Conservation (phyloP, 2,113 vertebrate genomes). For the Orycteropus afer region DNA sequence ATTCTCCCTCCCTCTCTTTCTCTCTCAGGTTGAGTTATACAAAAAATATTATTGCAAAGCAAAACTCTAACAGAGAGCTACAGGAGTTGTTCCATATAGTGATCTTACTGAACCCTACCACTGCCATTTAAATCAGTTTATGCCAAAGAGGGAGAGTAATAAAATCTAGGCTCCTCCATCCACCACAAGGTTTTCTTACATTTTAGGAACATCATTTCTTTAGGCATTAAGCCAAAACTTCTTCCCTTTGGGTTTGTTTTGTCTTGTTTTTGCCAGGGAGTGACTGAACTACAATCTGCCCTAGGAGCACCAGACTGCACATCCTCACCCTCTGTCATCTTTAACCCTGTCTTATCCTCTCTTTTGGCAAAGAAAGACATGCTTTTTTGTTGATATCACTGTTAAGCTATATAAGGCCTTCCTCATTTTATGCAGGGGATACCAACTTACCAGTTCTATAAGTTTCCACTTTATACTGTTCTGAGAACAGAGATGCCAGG, state of each 20-base stretch:
- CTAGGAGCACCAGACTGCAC: not conserved
- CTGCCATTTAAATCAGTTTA: constrained; percentile 7
- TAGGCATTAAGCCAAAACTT: not conserved
- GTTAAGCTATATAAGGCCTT: not conserved
- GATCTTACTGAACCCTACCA: constrained; percentile 11
- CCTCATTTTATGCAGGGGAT: not conserved
- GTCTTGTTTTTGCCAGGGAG: not conserved
- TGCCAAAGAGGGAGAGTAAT: not conserved
- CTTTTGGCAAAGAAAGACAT: not conserved
- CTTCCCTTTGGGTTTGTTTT: constrained; percentile 33
- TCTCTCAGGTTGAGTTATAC: constrained; percentile 58
- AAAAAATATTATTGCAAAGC: constrained; percentile 69
- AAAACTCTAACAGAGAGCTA: constrained; percentile 75
- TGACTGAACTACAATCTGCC: not conserved
- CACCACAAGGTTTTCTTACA: constrained; percentile 39
- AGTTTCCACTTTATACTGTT: constrained; percentile 3
- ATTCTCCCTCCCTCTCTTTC: not conserved
- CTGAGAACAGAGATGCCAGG: constrained; percentile 22
- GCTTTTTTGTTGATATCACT: not conserved
- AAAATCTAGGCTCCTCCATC: not conserved
- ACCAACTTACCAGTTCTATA: not conserved
- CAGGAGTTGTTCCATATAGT: constrained; percentile 33
- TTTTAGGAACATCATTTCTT: not conserved
- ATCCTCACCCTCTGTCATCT: not conserved
- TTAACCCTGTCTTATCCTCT: not conserved